A percentile compares a stretch with the other conserved stretches of the same genome.
Conservation (phyloP, 2,888 invertebrate genomes). For the Acronicta aceris region DNA sequence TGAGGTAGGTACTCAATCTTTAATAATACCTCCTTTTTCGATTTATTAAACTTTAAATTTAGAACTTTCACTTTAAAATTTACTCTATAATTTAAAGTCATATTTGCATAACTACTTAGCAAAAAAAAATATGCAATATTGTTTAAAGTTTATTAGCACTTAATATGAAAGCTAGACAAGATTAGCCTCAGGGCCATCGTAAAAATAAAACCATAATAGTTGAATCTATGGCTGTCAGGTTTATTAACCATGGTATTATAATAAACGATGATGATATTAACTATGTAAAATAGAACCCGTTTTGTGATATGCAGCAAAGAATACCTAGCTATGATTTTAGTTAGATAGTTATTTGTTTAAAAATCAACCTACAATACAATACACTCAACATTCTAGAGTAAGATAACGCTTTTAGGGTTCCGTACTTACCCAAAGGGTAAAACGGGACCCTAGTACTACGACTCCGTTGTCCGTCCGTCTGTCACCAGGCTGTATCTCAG, state of each 20-base stretch:
- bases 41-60: neutral
- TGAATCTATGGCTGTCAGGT: constrained; percentile 4
- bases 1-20: constrained; percentile 2
- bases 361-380: too few species aligned
- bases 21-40: neutral
- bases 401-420: too few species aligned
- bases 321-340: too few species aligned
- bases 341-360: too few species aligned
- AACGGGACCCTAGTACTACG: too few species aligned
- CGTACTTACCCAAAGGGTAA: too few species aligned
- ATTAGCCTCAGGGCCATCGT: constrained; percentile 21
- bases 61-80: neutral
- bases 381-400: too few species aligned
- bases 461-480: too few species aligned
- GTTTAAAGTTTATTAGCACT: constrained; percentile 8
- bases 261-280: constrained; percentile 23
- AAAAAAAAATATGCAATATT: constrained; percentile 20
- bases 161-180: constrained; percentile 11
- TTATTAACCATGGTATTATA: constrained; percentile 3
- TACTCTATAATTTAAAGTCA: constrained; percentile 4
- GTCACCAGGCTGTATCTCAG: too few species aligned
- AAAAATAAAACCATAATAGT: constrained; percentile 14
- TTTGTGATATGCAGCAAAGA: too few species aligned
- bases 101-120: neutral
- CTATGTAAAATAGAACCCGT: constrained; percentile 1